A percentile compares a stretch with the other conserved stretches of the same genome.
phyloP scores from a whole-genome alignment of 2,113 vertebrate species.

The Leptodactylus fuscus region DNA sequence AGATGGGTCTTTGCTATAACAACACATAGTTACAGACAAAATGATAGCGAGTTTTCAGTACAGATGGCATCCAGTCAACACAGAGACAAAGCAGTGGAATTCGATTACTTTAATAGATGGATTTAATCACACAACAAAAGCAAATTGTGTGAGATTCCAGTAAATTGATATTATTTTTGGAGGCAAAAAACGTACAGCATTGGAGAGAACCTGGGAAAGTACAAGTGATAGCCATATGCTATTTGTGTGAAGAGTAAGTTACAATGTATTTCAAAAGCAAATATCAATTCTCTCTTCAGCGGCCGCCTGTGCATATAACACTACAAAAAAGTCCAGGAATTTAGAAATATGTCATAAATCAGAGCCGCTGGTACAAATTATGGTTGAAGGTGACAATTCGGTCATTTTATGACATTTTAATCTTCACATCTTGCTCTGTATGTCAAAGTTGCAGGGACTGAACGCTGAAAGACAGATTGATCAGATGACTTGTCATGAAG shows the following conservation, averaged over 20 bases:
- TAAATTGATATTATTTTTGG: conserved; percentile 43
- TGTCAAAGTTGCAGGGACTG: conserved; percentile 32
- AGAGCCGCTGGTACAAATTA: conserved; percentile 28
- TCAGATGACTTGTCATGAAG: conserved; percentile 43
- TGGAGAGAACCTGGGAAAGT: conserved; percentile 2
- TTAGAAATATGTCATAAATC: conserved; percentile 38
- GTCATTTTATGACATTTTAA: conserved; percentile 54
- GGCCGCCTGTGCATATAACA: not conserved
- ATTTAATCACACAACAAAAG: conserved; percentile 53
- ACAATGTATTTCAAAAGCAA: conserved; percentile 1
- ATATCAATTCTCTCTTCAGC: conserved; percentile 1
- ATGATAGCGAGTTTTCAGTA: conserved; percentile 61
- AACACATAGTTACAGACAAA: conserved; percentile 59
- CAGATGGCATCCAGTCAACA: conserved; percentile 62
- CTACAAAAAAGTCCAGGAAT: not conserved
- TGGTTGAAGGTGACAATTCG: conserved; percentile 47
- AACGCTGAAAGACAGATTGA: conserved; percentile 34
- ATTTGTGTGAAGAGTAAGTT: not conserved
- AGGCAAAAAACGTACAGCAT: not conserved
- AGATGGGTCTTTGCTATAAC: conserved; percentile 65
- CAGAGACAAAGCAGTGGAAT: conserved; percentile 54
- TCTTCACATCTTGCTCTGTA: conserved; percentile 28
- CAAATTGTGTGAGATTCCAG: conserved; percentile 43
- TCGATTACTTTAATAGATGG: conserved; percentile 48
- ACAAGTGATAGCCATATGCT: conserved; percentile 30